Evolutionary conservation across 2,113 vertebrate species (phyloP).

Genomic region (Poeciliopsis occidentalis): DNA sequence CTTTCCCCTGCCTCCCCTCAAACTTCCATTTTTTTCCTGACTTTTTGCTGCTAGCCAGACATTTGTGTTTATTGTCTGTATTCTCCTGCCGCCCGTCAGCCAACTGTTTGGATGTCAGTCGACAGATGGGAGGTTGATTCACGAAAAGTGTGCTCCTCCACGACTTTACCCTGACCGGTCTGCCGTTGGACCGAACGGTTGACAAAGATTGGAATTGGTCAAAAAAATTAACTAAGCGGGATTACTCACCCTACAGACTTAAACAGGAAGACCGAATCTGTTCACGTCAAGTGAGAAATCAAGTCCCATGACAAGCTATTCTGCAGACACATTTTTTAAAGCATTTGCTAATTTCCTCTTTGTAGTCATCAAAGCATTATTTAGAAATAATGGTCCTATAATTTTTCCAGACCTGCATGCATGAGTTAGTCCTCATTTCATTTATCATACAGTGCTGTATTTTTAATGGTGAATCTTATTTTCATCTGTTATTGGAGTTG

Average conservation of each 20-base stretch:
- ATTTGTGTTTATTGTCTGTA: slow-evolving; percentile 22
- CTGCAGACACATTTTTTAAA: slow-evolving; percentile 39
- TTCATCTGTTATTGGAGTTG: slow-evolving; percentile 26
- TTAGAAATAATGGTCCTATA: slow-evolving; percentile 54
- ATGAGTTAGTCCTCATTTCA: slow-evolving; percentile 52
- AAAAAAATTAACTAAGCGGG: neutral
- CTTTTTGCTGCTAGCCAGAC: slow-evolving; percentile 14
- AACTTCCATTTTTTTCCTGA: slow-evolving; percentile 14
- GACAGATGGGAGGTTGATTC: slow-evolving; percentile 49
- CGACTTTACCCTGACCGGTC: slow-evolving; percentile 9
- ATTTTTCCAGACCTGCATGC: slow-evolving; percentile 28
- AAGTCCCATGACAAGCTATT: slow-evolving; percentile 27
- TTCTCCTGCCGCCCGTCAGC: slow-evolving; percentile 35
- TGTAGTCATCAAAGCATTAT: slow-evolving; percentile 29
- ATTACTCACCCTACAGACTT: slow-evolving; percentile 16
- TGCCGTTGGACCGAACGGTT: neutral
- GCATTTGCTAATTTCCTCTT: slow-evolving; percentile 43
- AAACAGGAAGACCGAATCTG: slow-evolving; percentile 31
- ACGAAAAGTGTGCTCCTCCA: slow-evolving; percentile 8
- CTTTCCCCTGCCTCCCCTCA: slow-evolving; percentile 6
- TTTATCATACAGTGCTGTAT: neutral
- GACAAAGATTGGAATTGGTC: neutral
- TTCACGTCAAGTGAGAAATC: slow-evolving; percentile 44
- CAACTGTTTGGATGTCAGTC: slow-evolving; percentile 35
- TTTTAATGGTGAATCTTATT: slow-evolving; percentile 1